Evolutionary conservation across 2,797 vertebrate species (phyloP), one percentile per base, ranked within the genome.

Genomic region (Coregonus sp.): DNA sequence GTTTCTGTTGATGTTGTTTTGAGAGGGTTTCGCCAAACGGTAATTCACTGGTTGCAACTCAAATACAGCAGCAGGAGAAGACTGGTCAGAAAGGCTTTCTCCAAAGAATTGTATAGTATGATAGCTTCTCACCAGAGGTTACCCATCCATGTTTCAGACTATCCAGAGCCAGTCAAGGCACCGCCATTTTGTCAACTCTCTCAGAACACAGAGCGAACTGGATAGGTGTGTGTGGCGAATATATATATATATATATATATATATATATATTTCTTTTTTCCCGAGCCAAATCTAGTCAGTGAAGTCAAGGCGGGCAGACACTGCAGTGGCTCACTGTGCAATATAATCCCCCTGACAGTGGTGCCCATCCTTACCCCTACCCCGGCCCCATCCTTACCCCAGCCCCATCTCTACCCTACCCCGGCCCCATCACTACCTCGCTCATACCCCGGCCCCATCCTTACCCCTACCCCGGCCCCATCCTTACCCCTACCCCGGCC

Each of bases 291-390:
- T 94, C 92, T 94, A 93, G 91, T 90, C 78, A 2, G 75, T 93
- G 92, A 92, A 93, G 93, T 94, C 88, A 91, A 89, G 86, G 88
- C 89, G 86, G 89, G 88, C 92, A 92, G 91, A 92, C 84, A 82
- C 90, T 90, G 90, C 90, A 89, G 89, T 90, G 89, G 25, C 1
- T 25, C 25, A 25, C 25, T 25, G 25, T 25, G 25, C 25, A 25
- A 25, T 25, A 25, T 25, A 25, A 25, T 25, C 25, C 25, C 25
- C 25, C 25, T 25, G 25, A 25, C 25, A 25, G 25, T 25, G 25
- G 25, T 25, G 25, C 25, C 25, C 25, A n/a, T n/a, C n/a, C n/a
- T n/a, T 25, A 25, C 25, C 25, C 25, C 25, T 25, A 25, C 25
- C 25, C 25, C 25, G 1, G 25, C 25, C 25, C 25, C 25, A 25